Percentiles rank a stretch among this genome's conserved stretches.
phyloP scores from a whole-genome alignment of 2,888 invertebrate genomes.

The Trachelus tabidus region DNA sequence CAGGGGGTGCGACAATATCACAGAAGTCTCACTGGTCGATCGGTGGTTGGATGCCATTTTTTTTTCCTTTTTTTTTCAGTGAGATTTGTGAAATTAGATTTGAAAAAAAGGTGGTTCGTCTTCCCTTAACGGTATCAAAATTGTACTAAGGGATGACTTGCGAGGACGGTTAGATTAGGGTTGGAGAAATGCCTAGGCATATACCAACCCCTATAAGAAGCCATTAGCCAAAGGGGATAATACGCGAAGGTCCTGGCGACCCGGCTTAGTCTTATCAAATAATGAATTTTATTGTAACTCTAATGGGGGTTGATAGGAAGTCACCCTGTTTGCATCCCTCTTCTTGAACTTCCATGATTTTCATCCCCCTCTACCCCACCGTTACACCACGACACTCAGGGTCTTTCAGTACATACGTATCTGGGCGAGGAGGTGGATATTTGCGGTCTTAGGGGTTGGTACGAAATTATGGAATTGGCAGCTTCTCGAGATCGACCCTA shows the following conservation, averaged over 20 bases:
- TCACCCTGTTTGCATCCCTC: not conserved
- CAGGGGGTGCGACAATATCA: not conserved
- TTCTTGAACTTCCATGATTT: not conserved
- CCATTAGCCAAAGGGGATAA: constrained; percentile 5
- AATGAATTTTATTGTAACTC: constrained; percentile 1
- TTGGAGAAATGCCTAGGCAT: not conserved
- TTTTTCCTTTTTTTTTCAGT: fast-evolving
- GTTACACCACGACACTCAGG: not conserved
- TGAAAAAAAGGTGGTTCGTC: not conserved
- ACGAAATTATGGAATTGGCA: not conserved
- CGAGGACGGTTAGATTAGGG: not conserved
- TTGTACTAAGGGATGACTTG: not conserved
- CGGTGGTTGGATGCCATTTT: not conserved
- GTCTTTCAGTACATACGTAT: not conserved
- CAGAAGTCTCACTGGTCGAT: not conserved
- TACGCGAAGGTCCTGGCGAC: not conserved
- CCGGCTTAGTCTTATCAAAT: constrained; percentile 8
- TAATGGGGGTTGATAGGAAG: not conserved
- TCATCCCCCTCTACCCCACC: not conserved
- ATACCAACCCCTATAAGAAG: not conserved
- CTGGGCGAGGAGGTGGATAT: too few relatives aligned
- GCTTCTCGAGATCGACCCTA: not conserved
- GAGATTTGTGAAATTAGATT: not conserved
- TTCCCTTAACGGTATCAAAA: not conserved
- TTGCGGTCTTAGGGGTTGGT: not conserved